These are phyloP conservation scores for Peromyscus maniculatus DNA, from an alignment of 2,113 vertebrate genomes.

Conservation along the genomic window DNA sequence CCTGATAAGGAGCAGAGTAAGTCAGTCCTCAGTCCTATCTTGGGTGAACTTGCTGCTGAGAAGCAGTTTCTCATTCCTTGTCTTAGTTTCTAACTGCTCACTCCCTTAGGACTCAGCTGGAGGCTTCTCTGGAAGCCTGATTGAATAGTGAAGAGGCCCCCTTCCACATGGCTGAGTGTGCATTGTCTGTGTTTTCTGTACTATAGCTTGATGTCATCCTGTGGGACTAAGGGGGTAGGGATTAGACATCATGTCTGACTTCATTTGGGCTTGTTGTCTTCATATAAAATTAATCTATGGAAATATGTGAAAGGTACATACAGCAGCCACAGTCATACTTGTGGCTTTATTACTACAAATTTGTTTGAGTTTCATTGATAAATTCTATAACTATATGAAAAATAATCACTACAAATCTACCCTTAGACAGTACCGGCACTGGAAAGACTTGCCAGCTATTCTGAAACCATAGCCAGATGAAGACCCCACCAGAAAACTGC, in stretches of 20 bases:
- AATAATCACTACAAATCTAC: background rate
- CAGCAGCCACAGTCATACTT: background rate
- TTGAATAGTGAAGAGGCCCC: background rate
- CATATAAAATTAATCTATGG: background rate
- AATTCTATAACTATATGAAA: constrained; percentile 14
- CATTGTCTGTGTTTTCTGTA: background rate
- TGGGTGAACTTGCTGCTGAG: background rate
- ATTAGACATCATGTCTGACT: background rate
- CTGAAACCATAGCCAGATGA: background rate
- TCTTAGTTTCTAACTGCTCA: background rate
- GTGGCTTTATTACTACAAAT: background rate
- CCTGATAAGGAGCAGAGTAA: background rate
- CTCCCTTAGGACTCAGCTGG: background rate
- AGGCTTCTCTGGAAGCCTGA: background rate
- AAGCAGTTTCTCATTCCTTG: background rate
- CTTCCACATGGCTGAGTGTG: background rate
- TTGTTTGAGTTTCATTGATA: background rate
- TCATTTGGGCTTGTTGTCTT: background rate
- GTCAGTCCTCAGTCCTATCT: background rate
- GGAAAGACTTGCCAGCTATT: background rate
- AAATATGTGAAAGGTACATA: background rate
- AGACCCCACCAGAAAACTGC: background rate
- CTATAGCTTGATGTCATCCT: background rate
- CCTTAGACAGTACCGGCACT: background rate
- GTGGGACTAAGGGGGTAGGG: background rate